Evolutionary conservation across 2,113 vertebrate species (phyloP), one percentile per base, ranked within the genome.

Genomic region (Cyanoramphus novaezelandiae): DNA sequence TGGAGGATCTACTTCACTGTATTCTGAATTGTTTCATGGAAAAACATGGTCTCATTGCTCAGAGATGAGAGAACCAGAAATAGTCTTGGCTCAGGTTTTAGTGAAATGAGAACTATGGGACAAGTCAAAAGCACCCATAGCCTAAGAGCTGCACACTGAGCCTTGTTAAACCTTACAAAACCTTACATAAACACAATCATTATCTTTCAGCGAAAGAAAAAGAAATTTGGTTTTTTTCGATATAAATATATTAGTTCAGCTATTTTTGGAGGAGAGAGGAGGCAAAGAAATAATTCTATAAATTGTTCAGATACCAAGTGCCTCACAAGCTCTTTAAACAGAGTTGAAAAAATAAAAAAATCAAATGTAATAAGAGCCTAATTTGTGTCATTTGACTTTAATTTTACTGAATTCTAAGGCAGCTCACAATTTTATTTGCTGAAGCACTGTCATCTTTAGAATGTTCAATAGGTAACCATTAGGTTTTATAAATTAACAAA

Each of bases 21-120:
- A 71, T 49, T 67, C 71, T 62, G 71, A 80, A 62, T 31, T 64
- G 35, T 33, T 92, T 79, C 52, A 29, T 37, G n/a, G 90, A n/a
- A 96, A 95, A 95, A 68, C 55, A 16, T 33, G 90, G 47, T n/a
- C 69, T 88, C 69, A 86, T 24, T 57, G 57, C 83, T 75, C 10
- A 17, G 65, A 84, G 59, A 88, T 86, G 74, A 77, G 37, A 91
- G 49, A 95, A 91, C 13, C 65, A 92, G 88, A 94, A 96, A 93
- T 91, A 96, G 31, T 19, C 37, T 87, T 89, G 93, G 88, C 82
- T 92, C 28, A 37, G 44, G 50, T 76, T 86, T 78, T 16, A 84
- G 76, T 59, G 83, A 92, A 82, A 83, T 33, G 77, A 43, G 69
- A 90, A 90, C 39, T 60, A 47, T 9, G 52, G 72, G 43, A 93